These are phyloP conservation scores for Podarcis raffonei DNA, from an alignment of 2,113 vertebrate species.

Conservation along the genomic window DNA sequence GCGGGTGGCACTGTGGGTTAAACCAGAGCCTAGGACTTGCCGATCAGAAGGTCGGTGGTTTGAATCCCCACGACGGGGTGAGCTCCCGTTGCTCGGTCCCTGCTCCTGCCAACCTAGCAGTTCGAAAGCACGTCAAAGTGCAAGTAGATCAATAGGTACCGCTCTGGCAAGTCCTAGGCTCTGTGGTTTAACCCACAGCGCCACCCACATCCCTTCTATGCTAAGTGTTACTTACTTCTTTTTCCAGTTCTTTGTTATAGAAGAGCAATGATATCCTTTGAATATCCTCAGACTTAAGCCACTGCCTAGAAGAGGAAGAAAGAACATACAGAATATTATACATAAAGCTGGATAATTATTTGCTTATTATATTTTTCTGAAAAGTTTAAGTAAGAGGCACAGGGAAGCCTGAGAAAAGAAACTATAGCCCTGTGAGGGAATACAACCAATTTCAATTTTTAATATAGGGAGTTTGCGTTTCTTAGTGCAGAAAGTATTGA, in stretches of 20 bases:
- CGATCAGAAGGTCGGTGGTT: too few species aligned
- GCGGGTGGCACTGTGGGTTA: too few species aligned
- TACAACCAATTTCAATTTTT: background rate
- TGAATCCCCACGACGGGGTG: too few species aligned
- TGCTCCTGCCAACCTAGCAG: too few species aligned
- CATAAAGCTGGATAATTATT: background rate
- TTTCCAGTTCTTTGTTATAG: constrained; percentile 94
- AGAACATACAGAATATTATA: constrained; percentile 5
- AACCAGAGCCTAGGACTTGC: too few species aligned
- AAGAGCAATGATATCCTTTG: constrained; percentile 97
- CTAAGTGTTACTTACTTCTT: constrained; percentile 85
- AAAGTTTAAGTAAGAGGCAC: background rate
- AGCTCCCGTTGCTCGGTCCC: too few species aligned
- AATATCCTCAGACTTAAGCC: constrained; percentile 98
- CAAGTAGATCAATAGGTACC: too few species aligned
- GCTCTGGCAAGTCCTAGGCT: too few species aligned
- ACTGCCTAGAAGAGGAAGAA: constrained; percentile 83
- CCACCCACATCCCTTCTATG: background rate
- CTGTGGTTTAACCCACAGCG: too few species aligned
- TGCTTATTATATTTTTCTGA: constrained; percentile 12
- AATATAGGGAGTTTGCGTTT: background rate
- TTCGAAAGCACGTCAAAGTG: too few species aligned
- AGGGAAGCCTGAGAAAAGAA: background rate
- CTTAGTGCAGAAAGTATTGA: too few species aligned
- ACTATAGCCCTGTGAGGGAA: background rate